Evolutionary conservation across 2,113 vertebrate species (phyloP), one percentile per base, ranked within the genome.

Genomic region (Turnix velox): DNA sequence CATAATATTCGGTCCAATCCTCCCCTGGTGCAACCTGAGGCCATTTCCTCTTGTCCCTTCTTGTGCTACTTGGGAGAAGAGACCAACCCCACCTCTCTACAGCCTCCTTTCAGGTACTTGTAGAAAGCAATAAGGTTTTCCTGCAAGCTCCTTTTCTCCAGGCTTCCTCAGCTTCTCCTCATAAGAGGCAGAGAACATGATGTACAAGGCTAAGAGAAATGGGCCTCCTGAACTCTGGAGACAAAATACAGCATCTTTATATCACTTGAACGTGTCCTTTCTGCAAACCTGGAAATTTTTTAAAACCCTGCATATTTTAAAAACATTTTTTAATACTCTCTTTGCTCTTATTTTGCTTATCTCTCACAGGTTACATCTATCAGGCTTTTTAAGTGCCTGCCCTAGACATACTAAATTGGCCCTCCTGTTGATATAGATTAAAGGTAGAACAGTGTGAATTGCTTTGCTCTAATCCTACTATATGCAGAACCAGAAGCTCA

Each of bases 381-480:
- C 83, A 81, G 63, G 9, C 74, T 85, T 92, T 90, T 91, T 51
- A 95, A 90, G 85, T 92, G 72, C 30, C 17, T 49, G 46, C 30
- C 55, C 83, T 86, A 94, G 90, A 92, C 88, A 96, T 93, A 93
- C 66, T 95, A 93, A 95, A 96, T 95, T 96, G 81, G 57, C 75
- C 62, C 89, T 96, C 92, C 88, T 92, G 88, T 94, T 96, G 92
- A 77, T 94, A 84, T 14, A 95, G 96, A 96, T 96, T 96, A 96
- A 97, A 95, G 91, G 92, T 68, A 95, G 74, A 96, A 75, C 85
- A 88, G 61, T 73, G 86, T 90, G 91, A 96, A 94, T 93, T 93
- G 84, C 93, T 96, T 95, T 92, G 76, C 90, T 54, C 48, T 97
- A 96, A 97, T 97, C 94, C 95, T 97, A 33, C 95, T 97, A 96